Evolutionary conservation across 2,888 invertebrate species (phyloP), one percentile per base, ranked within the genome.

Genomic region (Pecten maximus): DNA sequence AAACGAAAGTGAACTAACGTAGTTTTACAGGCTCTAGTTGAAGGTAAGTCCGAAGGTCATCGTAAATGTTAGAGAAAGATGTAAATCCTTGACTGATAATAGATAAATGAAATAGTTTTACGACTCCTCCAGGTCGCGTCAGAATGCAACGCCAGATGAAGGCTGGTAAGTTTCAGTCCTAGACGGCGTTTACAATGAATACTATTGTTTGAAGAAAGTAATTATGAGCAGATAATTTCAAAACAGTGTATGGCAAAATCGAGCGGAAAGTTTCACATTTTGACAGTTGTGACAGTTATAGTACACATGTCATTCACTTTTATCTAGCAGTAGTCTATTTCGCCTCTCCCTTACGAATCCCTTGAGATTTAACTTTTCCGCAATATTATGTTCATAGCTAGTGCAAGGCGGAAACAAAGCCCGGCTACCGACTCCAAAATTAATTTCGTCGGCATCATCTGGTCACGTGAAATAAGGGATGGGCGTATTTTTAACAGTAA

Each of bases 281-380:
- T 74, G 74, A 74, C 74, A 28, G 74, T 74, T 74, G 8, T 74
- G 74, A 74, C 74, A 74, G 74, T 74, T 74, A 74, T 74, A 74
- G 74, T 74, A 35, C 74, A 35, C 35, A 35, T 74, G 74, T 74
- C 74, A 74, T 74, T 74, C 74, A 74, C 74, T 74, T 74, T 74
- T 74, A 74, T 74, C 74, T 74, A 74, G 19, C 28, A 6, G 35
- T 16, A 74, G 74, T 35, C 35, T 35, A 28, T 54, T 54, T 23
- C 54, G 74, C 10, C 35, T 74, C 28, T 35, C 2, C 35, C 19
- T 10, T 6, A 23, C 74, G 6, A 74, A 10, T 74, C 74, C 74
- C 74, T 28, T 6, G 74, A 74, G 74, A 74, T 2, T 74, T 35
- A 0, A 15, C 8, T 10, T 23, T 15, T 74, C 28, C 3, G 35